A percentile compares a stretch with the other conserved stretches of the same genome.
Evolutionary conservation across 2,113 vertebrate genomes (phyloP).

Genomic region (Triplophysa tibetana): DNA sequence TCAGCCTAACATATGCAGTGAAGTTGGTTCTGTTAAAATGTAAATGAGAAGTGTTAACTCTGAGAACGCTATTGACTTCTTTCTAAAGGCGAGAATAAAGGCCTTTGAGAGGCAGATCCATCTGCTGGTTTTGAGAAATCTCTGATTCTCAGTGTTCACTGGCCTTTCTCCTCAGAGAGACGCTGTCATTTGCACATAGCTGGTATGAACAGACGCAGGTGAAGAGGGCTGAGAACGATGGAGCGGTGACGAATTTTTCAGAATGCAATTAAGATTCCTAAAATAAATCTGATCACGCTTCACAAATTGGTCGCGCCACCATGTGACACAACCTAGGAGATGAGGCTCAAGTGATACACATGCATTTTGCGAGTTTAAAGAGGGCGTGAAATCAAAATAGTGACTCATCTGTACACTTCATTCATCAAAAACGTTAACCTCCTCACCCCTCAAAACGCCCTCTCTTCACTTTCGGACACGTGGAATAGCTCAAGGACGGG

Average conservation of each 20-base stretch:
- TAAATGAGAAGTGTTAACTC: constrained; percentile 23
- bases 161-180: constrained; percentile 15
- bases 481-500: too few relatives aligned
- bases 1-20: background rate
- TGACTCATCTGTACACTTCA: too few relatives aligned
- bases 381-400: too few relatives aligned
- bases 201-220: constrained; percentile 10
- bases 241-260: background rate
- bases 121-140: constrained; percentile 22
- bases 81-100: constrained; percentile 9
- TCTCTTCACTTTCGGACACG: too few relatives aligned
- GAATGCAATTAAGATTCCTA: constrained; percentile 17
- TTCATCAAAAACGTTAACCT: too few relatives aligned
- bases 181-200: background rate
- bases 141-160: constrained; percentile 2
- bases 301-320: too few relatives aligned
- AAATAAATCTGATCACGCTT: constrained; percentile 1
- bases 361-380: background rate
- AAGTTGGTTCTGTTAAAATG: constrained; percentile 16
- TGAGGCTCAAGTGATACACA: background rate
- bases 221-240: background rate
- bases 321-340: background rate
- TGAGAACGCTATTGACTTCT: constrained; percentile 27
- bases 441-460: too few relatives aligned
- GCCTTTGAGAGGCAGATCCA: constrained; percentile 19